phyloP scores from a whole-genome alignment of 2,113 vertebrate genomes.

The Phycodurus eques region DNA sequence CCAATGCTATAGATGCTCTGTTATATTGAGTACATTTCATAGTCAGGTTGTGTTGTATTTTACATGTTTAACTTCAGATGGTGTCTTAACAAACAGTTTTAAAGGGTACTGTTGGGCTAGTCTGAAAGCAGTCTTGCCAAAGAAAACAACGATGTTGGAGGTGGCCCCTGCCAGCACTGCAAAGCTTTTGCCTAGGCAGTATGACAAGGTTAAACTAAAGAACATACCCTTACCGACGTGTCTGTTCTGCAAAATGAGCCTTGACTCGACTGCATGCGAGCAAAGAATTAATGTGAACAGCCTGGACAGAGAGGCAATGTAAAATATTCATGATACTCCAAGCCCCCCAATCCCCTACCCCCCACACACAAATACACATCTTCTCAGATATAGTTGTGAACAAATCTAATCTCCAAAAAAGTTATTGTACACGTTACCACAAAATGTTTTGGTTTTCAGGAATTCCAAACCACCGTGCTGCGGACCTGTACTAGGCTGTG shows the following conservation, averaged over 20 bases:
- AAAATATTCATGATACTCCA: constrained; percentile 35
- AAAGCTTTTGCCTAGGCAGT: constrained; percentile 53
- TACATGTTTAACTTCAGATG: constrained; percentile 37
- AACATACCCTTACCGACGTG: constrained; percentile 47
- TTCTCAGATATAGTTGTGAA: not conserved
- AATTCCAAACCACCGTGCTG: not conserved
- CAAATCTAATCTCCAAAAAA: constrained; percentile 3
- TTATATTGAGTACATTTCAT: constrained; percentile 14
- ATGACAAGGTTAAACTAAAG: constrained; percentile 71
- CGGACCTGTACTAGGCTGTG: too few species aligned
- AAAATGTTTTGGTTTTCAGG: not conserved
- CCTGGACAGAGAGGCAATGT: constrained; percentile 23
- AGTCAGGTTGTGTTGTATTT: constrained; percentile 23
- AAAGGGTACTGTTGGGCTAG: constrained; percentile 38
- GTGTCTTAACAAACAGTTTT: constrained; percentile 32
- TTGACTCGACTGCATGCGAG: constrained; percentile 34
- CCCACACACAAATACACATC: not conserved
- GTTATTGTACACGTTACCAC: not conserved
- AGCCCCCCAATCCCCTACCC: not conserved
- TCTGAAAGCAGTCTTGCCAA: constrained; percentile 36
- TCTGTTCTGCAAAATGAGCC: constrained; percentile 57
- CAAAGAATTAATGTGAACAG: constrained; percentile 57
- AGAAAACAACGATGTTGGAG: constrained; percentile 48
- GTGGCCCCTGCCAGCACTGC: constrained; percentile 47
- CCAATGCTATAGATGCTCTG: not conserved